Evolutionary conservation across 2,797 vertebrate species (phyloP).

Genomic region (Typhlichthys eigenmanni): DNA sequence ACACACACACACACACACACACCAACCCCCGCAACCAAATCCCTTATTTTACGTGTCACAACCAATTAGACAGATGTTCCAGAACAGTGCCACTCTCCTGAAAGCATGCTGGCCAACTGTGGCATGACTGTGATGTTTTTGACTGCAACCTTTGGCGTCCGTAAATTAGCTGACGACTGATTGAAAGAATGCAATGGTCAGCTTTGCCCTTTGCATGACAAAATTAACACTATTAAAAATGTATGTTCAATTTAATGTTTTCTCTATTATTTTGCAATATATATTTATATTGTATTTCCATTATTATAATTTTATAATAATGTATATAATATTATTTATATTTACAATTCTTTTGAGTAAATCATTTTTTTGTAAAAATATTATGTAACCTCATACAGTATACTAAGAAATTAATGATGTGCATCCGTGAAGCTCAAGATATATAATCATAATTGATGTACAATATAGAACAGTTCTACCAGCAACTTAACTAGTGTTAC

Average conservation of each 20-base stretch:
- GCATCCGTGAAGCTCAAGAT: background rate
- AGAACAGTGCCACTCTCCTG: constrained; percentile 31
- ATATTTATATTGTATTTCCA: too few relatives aligned
- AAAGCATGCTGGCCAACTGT: constrained; percentile 11
- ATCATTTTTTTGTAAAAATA: background rate
- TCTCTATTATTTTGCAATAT: too few relatives aligned
- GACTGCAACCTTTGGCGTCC: background rate
- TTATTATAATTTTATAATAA: too few relatives aligned
- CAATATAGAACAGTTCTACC: background rate
- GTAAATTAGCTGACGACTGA: background rate
- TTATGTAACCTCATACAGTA: background rate
- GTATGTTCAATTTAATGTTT: too few relatives aligned
- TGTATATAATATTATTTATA: too few relatives aligned
- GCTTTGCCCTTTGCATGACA: too few relatives aligned
- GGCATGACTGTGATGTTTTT: constrained; percentile 12
- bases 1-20: background rate
- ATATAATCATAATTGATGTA: background rate
- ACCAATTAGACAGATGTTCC: constrained; percentile 69
- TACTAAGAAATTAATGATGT: too few relatives aligned
- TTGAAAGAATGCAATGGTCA: too few relatives aligned
- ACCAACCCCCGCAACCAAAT: constrained; percentile 58
- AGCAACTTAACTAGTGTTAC: constrained; percentile 26
- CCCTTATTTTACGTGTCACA: constrained; percentile 71
- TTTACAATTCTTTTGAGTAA: too few relatives aligned
- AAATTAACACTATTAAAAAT: too few relatives aligned